phyloP scores from a whole-genome alignment of 2,797 vertebrate genomes.

The Basileuterus tristriatus region DNA sequence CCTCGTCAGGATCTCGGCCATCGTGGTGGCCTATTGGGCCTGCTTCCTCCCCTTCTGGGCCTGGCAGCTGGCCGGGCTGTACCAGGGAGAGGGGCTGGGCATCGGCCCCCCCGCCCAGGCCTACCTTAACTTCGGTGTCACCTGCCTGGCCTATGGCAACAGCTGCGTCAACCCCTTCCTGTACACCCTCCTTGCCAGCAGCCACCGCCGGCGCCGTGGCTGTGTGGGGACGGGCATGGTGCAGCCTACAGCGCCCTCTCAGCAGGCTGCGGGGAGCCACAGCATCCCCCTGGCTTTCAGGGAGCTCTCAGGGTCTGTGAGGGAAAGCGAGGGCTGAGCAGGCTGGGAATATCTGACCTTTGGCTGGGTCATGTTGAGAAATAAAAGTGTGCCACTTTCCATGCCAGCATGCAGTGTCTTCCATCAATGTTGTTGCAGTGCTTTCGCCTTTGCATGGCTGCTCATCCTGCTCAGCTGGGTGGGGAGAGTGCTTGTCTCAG shows the following conservation, averaged over 20 bases:
- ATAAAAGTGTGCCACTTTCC: not conserved
- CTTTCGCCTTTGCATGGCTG: not conserved
- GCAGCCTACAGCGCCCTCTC: not conserved
- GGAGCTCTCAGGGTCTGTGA: not conserved
- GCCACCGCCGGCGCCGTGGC: slow-evolving; percentile 70
- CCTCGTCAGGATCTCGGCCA: slow-evolving; percentile 81
- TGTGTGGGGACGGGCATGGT: rapidly evolving
- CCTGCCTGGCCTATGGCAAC: slow-evolving; percentile 87
- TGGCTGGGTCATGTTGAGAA: not conserved
- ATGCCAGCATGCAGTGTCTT: not conserved
- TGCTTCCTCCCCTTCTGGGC: slow-evolving; percentile 90
- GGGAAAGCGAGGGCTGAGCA: not conserved
- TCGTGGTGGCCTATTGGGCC: slow-evolving; percentile 83
- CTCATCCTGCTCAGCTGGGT: not conserved
- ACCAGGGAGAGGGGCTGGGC: slow-evolving; percentile 71
- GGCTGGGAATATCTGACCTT: not conserved
- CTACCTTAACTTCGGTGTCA: slow-evolving; percentile 86
- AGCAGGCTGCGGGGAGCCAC: not conserved
- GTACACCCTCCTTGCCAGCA: slow-evolving; percentile 82
- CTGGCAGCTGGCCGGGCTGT: slow-evolving; percentile 85
- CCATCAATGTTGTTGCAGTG: rapidly evolving
- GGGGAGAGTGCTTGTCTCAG: not conserved
- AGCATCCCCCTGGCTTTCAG: not conserved
- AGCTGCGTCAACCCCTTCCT: slow-evolving; percentile 88
- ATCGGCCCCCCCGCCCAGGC: slow-evolving; percentile 76